phyloP scores from a whole-genome alignment of 2,113 vertebrate genomes.

The Porphyrio hochstetteri region DNA sequence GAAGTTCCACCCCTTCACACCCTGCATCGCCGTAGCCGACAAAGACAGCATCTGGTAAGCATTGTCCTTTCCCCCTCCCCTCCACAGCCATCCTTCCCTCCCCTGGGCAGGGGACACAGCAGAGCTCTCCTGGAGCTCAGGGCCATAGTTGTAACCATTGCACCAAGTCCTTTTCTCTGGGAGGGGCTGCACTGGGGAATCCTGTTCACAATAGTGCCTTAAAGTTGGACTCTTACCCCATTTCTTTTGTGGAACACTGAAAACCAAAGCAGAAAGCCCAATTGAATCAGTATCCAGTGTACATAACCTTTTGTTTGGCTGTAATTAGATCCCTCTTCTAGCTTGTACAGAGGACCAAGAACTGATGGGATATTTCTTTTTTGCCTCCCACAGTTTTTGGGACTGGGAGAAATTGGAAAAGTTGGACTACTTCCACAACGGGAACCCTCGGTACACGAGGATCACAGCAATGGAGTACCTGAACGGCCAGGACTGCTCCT shows the following conservation, averaged over 20 bases:
- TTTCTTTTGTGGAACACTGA: background rate
- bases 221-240: background rate
- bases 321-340: background rate
- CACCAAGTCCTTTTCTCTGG: accelerated
- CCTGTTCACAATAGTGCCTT: background rate
- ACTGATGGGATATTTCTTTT: background rate
- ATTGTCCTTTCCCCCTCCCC: background rate
- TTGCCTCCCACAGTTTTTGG: slow-evolving; percentile 84
- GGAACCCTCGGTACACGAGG: slow-evolving; percentile 94
- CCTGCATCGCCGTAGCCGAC: slow-evolving; percentile 94
- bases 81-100: background rate
- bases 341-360: background rate
- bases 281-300: background rate
- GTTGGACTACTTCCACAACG: slow-evolving; percentile 97
- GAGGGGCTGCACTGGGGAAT: background rate
- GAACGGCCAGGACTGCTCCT: slow-evolving; percentile 89
- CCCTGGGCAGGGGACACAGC: background rate
- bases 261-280: background rate
- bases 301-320: accelerated
- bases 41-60: slow-evolving; percentile 97
- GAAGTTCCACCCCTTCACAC: slow-evolving; percentile 96
- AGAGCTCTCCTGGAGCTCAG: background rate
- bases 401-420: slow-evolving; percentile 98
- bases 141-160: accelerated
- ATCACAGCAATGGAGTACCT: slow-evolving; percentile 98